Percentiles rank a stretch among this genome's conserved stretches.
Evolutionary conservation across 2,888 invertebrate genomes (phyloP).

Genomic region (Polyommatus icarus): DNA sequence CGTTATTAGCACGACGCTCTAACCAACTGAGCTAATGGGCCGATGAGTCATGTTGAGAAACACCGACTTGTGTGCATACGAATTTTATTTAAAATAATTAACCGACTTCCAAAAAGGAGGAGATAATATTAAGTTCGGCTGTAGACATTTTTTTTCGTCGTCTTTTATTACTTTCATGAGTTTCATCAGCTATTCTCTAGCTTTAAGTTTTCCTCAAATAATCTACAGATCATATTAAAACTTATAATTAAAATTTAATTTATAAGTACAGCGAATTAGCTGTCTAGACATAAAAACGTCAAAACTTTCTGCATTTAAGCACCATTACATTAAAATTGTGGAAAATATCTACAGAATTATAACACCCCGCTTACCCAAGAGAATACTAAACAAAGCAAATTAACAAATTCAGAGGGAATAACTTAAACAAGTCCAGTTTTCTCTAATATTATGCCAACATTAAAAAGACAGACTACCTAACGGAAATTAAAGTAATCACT

Average conservation of each 20-base stretch:
- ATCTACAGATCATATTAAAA: not conserved
- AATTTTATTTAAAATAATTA: no score
- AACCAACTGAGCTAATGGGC: constrained; percentile 30
- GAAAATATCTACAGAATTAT: not conserved
- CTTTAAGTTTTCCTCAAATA: not conserved
- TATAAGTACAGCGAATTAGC: not conserved
- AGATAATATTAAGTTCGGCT: no score
- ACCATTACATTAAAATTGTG: not conserved
- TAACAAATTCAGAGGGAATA: not conserved
- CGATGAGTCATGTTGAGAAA: not conserved
- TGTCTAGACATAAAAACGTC: not conserved
- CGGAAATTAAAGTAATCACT: no score
- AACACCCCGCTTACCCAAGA: not conserved
- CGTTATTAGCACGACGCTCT: constrained; percentile 31
- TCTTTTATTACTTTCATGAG: no score
- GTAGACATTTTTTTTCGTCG: no score
- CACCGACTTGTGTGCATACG: not conserved
- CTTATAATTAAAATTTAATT: not conserved
- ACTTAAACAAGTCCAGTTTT: not conserved
- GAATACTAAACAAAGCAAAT: not conserved
- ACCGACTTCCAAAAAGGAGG: no score
- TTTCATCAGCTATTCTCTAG: no score
- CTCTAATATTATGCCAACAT: not conserved
- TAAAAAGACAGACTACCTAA: not conserved
- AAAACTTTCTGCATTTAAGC: not conserved